Conservation (phyloP, 2,113 vertebrate species). For the Athene cunicularia region DNA sequence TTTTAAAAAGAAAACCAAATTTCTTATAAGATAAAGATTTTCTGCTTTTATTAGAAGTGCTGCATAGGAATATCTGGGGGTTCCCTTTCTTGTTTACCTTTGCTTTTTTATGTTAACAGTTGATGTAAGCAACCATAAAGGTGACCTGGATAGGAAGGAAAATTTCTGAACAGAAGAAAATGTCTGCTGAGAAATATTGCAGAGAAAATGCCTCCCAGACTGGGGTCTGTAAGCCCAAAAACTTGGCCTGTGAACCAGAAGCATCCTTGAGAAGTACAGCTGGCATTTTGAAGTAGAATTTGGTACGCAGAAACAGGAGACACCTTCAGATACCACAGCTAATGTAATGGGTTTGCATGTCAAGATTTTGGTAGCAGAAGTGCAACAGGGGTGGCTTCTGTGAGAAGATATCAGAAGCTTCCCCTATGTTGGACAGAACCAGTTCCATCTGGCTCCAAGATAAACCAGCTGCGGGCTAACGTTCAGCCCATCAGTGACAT, state of each 20-base stretch:
- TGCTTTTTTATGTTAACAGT: not conserved
- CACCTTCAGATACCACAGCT: no score
- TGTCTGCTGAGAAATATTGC: not conserved
- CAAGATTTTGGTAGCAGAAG: not conserved
- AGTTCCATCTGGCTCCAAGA: not conserved
- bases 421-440: not conserved
- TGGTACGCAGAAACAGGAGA: not conserved
- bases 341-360: no score
- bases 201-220: not conserved
- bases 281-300: not conserved
- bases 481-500: accelerated
- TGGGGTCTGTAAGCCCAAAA: not conserved
- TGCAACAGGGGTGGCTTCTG: not conserved
- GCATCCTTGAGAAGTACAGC: not conserved
- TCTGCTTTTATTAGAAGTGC: not conserved
- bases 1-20: not conserved
- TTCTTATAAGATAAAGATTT: not conserved
- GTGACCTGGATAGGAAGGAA: not conserved
- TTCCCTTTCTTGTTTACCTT: not conserved
- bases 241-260: not conserved
- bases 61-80: not conserved
- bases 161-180: not conserved
- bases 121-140: not conserved
- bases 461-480: accelerated
- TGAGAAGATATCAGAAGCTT: not conserved